Evolutionary conservation across 2,797 vertebrate genomes (phyloP), one percentile per base, ranked within the genome.

Genomic region (Pogonophryne albipinna): DNA sequence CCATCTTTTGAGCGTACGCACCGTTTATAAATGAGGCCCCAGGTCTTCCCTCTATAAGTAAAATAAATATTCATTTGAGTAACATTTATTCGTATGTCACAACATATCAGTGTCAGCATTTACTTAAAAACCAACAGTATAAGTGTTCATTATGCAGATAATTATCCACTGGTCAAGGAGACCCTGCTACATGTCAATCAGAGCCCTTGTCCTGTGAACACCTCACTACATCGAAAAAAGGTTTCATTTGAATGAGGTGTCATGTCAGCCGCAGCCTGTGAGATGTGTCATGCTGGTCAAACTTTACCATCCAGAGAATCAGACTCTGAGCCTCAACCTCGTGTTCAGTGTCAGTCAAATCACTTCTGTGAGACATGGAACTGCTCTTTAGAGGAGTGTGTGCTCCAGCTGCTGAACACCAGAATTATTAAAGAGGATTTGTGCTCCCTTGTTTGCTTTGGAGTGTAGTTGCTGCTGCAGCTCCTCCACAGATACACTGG

Each of bases 341-440:
- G 5, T 12, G 42, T 27, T 50, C 34, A 3, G 41, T 45, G 15
- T 76, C 78, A 66, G 44, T 74, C 72, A 68, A 10, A 51, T 23
- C 34, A 3, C 51, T 64, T 41, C 17, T 60, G 27, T 66, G 52
- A 74, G 57, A 66, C 52, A 4, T 63, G 4, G 34, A 34, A 6
- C 6, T 34, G 34, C 34, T 6, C 34, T 34, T 34, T 8, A 34
- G 34, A 34, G 34, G 34, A 34, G 34, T 31, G 17, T 3, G 34
- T 27, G 45, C 23, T 49, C 13, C 16, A 49, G 45, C 60, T 49
- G 23, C 7, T 16, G 42, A 20, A 59, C 6, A 55, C 52, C 10
- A 31, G 17, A 14, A 38, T 41, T 2, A 10, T 50, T 50, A 11
- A 38, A 17, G 31, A 7, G 31, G 31, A 23, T 61, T 12, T 27